phyloP scores from a whole-genome alignment of 2,113 vertebrate species.

The Rattus norvegicus region GRCr8 NC_086021.1:180461501-180462000 shows the following conservation, averaged over 20 bases:
- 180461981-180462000: accelerated
- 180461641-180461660: not conserved
- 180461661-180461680: not conserved
- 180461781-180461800: not conserved
- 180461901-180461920: not conserved
- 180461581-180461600: too few relatives aligned
- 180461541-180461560: not conserved
- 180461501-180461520: not conserved
- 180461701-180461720: not conserved
- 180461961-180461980: not conserved
- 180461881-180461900: not conserved
- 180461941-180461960: not conserved
- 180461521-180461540: not conserved
- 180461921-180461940: not conserved
- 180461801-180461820: not conserved
- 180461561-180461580: not conserved
- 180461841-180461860: not conserved
- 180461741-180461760: not conserved
- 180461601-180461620: not conserved
- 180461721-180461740: not conserved
- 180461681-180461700: not conserved
- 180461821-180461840: not conserved
- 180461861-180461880: not conserved
- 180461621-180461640: not conserved
- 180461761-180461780: not conserved